Evolutionary conservation across 2,888 invertebrate genomes (phyloP), one percentile per base, ranked within the genome.

Genomic region (Acrocyrtus sp.): DNA sequence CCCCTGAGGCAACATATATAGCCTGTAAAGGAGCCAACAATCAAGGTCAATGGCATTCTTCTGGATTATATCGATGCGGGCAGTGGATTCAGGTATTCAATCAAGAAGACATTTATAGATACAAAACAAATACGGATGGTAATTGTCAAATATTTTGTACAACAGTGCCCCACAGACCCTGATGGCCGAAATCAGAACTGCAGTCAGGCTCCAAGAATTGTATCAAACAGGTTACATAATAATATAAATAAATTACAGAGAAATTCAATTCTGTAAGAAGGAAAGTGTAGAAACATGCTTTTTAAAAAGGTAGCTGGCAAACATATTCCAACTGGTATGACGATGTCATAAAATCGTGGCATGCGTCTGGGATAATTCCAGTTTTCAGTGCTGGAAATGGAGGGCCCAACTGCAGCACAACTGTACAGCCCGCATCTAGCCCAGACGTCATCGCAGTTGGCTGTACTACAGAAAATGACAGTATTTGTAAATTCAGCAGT

Each of bases 71-170:
- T n/a, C n/a, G n/a, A n/a, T 72, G 72, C n/a, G 70, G 57, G 10
- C 57, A 70, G 26, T 70, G 57, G 51, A 26, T 58, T 19, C 61
- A 58, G 58, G 58, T 58, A 26, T n/a, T 1, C 12, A n/a, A 50
- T 12, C 19, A 22, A 5, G 19, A 48, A 48, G 3, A 48, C 6
- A 15, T 10, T 21, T 21, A 22, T n/a, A n/a, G n/a, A n/a, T n/a
- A n/a, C n/a, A n/a, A n/a, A n/a, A n/a, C n/a, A n/a, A n/a, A n/a
- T n/a, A n/a, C n/a, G 22, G 2, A 15, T 19, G 21, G 5, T 48
- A 15, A 26, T 50, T 19, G 1, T 3, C 22, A 24, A 50, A 8
- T 22, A 15, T 50, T 24, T 3, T n/a, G 21, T 12, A n/a, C 5
- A 34, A 5, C n/a, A 54, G 26, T 69, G 69, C 17, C 69, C 69